Base-by-base conservation (phyloP, 2,797 vertebrate species). In the Typhlichthys eigenmanni region DNA sequence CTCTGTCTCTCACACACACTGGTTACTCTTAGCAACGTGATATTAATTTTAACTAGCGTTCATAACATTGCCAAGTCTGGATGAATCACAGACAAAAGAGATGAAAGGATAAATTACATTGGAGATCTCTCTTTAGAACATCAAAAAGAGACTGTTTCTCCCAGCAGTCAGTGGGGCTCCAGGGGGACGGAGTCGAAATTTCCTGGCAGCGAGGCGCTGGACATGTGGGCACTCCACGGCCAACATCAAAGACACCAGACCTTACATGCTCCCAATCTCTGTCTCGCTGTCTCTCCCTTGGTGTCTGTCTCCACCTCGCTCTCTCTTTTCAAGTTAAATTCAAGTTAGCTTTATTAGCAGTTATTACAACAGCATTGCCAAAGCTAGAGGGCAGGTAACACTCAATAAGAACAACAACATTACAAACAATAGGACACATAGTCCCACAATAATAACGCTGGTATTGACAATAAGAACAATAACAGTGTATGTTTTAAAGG, bases 81-180 rank as follows among this genome's bases (percentile, higher is more conserved):
- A 88, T 88, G 89, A 90, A 88, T 88, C 83, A 82, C 82, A 86
- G 81, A 87, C 87, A 88, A 85, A 86, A 83, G 52, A 91, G 87
- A 92, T 92, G 85, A 92, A 92, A 90, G 89, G 79, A 85, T 78
- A 89, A 92, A 90, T 89, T 88, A 86, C 82, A 85, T 87, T 82
- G 86, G 86, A 86, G 85, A 89, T 90, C 88, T 82, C 78, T 88
- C 86, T 92, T 90, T 88, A 87, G 81, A 87, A 92, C 88, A 92
- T 92, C 90, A 93, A 92, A 93, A 88, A 75, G 64, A 64, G 47
- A 75, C 64, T 12, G 66, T 81, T 86, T 85, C 82, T 84, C 86
- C 76, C 83, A 76, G 85, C 88, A 90, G 88, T 82, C 89, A 86
- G 81, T 56, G 72, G 88, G 88, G 86, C 81, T 89, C 90, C 87